These are phyloP conservation scores for Strongylocentrotus purpuratus DNA, from an alignment of 35 echinoderm and acorn worm genomes.

Conservation along the genomic window DNA sequence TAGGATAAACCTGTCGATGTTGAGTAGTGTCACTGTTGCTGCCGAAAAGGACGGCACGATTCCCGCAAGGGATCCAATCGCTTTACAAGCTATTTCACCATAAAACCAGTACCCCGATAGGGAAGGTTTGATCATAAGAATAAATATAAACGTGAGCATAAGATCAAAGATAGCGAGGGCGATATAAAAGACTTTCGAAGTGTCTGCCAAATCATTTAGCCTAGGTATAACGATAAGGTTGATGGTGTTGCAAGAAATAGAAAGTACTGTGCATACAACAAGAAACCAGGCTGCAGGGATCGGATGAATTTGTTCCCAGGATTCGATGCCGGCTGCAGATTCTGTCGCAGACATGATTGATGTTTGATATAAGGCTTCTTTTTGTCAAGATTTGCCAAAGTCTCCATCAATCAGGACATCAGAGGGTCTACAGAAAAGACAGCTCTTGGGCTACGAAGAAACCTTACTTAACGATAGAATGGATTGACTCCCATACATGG, in stretches of 20 bases:
- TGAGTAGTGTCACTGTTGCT: not conserved
- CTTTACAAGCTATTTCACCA: not conserved
- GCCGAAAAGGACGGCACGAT: not conserved
- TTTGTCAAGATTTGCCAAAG: too few relatives aligned
- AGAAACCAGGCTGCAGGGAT: slow-evolving; percentile 2
- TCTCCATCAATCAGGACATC: too few relatives aligned
- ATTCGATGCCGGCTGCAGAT: too few relatives aligned
- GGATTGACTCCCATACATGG: too few relatives aligned
- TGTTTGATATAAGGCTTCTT: too few relatives aligned
- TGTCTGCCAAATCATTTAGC: not conserved
- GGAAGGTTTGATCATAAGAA: not conserved
- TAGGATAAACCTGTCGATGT: not conserved
- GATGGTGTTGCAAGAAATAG: not conserved
- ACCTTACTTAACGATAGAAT: too few relatives aligned
- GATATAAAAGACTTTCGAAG: not conserved
- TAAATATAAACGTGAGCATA: not conserved
- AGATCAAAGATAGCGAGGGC: not conserved
- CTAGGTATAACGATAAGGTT: not conserved
- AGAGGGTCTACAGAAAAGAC: too few relatives aligned
- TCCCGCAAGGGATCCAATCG: not conserved
- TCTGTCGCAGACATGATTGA: too few relatives aligned
- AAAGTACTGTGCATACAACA: not conserved
- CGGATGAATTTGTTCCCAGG: not conserved
- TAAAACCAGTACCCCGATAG: not conserved
- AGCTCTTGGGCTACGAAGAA: too few relatives aligned